Conservation (phyloP, 2,888 invertebrate species). For the Gibbula magus region DNA sequence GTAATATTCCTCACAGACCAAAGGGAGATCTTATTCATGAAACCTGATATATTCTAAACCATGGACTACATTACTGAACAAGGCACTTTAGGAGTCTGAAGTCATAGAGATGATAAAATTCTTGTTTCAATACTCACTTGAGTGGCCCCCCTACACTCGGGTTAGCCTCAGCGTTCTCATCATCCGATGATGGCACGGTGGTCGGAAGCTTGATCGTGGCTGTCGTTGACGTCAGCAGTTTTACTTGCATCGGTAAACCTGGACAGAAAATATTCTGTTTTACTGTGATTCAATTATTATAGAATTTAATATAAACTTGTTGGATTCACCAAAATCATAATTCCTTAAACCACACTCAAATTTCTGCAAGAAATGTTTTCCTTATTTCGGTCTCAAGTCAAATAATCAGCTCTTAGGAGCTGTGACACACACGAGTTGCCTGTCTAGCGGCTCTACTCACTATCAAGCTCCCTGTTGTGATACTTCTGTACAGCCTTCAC, state of each 20-base stretch:
- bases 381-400: not conserved
- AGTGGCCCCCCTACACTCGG: slow-evolving; percentile 44
- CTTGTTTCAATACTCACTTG: slow-evolving; percentile 43
- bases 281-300: not conserved
- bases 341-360: too few relatives aligned
- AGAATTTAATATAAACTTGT: not conserved
- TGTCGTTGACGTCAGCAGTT: slow-evolving; percentile 57
- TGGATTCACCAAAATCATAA: not conserved
- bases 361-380: too few relatives aligned
- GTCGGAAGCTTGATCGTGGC: slow-evolving; percentile 50
- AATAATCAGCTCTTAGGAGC: not conserved
- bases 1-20: too few relatives aligned
- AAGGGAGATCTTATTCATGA: too few relatives aligned
- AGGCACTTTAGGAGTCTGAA: too few relatives aligned
- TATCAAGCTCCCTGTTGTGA: slow-evolving; percentile 93
- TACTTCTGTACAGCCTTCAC: slow-evolving; percentile 93
- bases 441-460: slow-evolving; percentile 71
- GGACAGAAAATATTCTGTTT: not conserved
- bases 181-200: slow-evolving; percentile 42
- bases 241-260: slow-evolving; percentile 70
- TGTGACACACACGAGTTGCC: too few relatives aligned
- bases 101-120: too few relatives aligned
- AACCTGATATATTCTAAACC: too few relatives aligned
- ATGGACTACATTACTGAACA: too few relatives aligned
- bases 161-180: slow-evolving; percentile 41